Base-by-base conservation (phyloP, 2,797 vertebrate species). In the Hypotaenidia philippensis region DNA sequence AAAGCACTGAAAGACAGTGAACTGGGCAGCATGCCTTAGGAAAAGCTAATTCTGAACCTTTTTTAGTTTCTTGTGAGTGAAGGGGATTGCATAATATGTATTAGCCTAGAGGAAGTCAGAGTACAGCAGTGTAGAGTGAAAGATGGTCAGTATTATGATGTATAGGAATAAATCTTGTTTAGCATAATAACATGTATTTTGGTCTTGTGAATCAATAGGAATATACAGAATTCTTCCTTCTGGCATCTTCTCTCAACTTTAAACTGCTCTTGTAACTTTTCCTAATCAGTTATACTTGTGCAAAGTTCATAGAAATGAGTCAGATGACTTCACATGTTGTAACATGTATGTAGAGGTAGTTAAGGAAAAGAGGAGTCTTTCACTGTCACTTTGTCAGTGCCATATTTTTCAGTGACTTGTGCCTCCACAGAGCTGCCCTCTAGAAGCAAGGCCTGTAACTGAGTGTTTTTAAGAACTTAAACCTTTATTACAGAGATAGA, bases 391-490 rank as follows among this genome's bases (percentile, higher is more conserved):
- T 86, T 84, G 44, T 59, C 2, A 4, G 13, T 74, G 41, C 14
- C 20, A 1, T 59, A 7, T 90, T 93, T 70, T 70, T 44, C 55
- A 65, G 4, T 63, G 34, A 27, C 32, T 82, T 87, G 41, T 89
- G 40, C 18, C n/a, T 78, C 11, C 5, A 2, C 7, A 6, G 36
- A 14, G 3, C 25, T 91, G 65, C 19, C 69, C 8, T 65, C 22
- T 20, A 55, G 55, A 74, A 83, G 53, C 36, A 78, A 5, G 52
- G 34, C 8, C 74, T 4, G 3, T 47, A 75, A 55, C 11, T 32
- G 25, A 59, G 23, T 0, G 0, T 29, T 83, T 87, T 47, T 68
- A 6, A 68, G 5, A 13, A 57, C 7, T 25, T 53, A 45, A 34
- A 61, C 20, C 50, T 83, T 59, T 76, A 14, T 52, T 79, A 18